Evolutionary conservation across 2,797 vertebrate species (phyloP).

Genomic region (Acrocephalus scirpaceus): DNA sequence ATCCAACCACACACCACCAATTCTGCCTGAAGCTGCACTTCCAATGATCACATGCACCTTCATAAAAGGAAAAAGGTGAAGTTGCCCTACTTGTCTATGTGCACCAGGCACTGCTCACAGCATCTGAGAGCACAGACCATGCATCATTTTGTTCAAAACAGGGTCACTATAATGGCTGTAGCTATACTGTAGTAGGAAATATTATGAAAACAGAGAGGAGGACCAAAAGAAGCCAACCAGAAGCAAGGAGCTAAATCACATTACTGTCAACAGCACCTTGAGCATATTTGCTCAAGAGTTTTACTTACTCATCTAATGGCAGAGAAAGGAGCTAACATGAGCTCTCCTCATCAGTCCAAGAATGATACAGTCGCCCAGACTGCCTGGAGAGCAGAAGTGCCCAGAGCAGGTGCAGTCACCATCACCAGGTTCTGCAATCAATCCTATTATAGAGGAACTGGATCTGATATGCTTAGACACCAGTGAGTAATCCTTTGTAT

Average conservation of each 20-base stretch:
- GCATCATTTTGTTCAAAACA: neutral
- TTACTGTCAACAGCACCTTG: neutral
- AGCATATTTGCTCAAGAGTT: neutral
- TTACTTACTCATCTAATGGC: neutral
- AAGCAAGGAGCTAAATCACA: constrained; percentile 3
- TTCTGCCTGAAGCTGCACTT: neutral
- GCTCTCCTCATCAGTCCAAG: neutral
- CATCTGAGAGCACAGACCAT: neutral
- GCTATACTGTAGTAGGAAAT: neutral
- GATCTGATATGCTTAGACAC: neutral
- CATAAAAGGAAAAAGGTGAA: neutral
- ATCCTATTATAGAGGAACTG: neutral
- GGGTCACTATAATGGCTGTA: neutral
- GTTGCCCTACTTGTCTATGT: neutral
- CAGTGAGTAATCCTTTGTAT: neutral
- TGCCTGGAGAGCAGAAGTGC: neutral
- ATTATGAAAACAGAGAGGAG: constrained; percentile 1
- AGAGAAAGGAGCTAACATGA: neutral
- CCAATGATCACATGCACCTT: neutral
- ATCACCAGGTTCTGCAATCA: neutral
- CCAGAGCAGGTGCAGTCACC: neutral
- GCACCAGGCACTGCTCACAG: neutral
- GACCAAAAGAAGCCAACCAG: neutral
- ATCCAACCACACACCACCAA: neutral
- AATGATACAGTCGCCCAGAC: neutral